Percentiles rank a stretch among this genome's conserved stretches.
These are phyloP conservation scores for Osmoderma eremita DNA, from an alignment of 2,888 invertebrate species.

Conservation along the genomic window DNA sequence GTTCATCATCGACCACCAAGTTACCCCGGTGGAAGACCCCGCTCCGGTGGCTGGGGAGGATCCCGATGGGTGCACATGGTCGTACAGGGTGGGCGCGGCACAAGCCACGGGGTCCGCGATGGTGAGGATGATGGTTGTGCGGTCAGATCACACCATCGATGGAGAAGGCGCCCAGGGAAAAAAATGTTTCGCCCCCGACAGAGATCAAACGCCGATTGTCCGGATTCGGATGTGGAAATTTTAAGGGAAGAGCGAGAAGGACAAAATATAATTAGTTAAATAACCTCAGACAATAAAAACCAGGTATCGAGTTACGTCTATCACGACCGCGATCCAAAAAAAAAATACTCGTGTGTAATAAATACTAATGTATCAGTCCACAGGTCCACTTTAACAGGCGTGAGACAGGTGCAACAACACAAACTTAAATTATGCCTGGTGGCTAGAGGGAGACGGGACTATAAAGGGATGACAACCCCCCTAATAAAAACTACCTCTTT, in stretches of 20 bases:
- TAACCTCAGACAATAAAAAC: conserved; percentile 13
- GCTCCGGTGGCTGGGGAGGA: conserved; percentile 82
- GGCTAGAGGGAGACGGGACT: conserved; percentile 29
- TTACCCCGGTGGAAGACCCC: conserved; percentile 85
- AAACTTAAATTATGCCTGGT: conserved; percentile 27
- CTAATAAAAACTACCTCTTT: conserved; percentile 48
- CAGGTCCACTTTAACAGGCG: conserved; percentile 26
- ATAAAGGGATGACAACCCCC: conserved; percentile 46
- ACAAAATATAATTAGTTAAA: conserved; percentile 21
- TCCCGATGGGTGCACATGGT: conserved; percentile 79
- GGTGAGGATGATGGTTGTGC: conserved; percentile 70
- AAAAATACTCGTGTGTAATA: not conserved
- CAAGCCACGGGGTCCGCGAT: conserved; percentile 82
- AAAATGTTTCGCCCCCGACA: conserved; percentile 47
- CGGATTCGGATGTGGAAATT: too few relatives aligned
- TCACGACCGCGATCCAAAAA: conserved; percentile 23
- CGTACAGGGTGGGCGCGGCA: conserved; percentile 81
- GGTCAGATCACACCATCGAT: conserved; percentile 60
- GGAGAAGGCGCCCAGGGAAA: conserved; percentile 42
- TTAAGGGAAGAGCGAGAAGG: conserved; percentile 21
- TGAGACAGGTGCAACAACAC: conserved; percentile 16
- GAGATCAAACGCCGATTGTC: conserved; percentile 38
- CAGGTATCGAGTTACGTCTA: conserved; percentile 29
- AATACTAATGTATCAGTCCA: conserved; percentile 20
- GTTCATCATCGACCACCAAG: conserved; percentile 89